Percentiles rank a stretch among this genome's conserved stretches.
phyloP scores from a whole-genome alignment of 2,888 invertebrate genomes.

The Hirudinaria manillensis region DNA sequence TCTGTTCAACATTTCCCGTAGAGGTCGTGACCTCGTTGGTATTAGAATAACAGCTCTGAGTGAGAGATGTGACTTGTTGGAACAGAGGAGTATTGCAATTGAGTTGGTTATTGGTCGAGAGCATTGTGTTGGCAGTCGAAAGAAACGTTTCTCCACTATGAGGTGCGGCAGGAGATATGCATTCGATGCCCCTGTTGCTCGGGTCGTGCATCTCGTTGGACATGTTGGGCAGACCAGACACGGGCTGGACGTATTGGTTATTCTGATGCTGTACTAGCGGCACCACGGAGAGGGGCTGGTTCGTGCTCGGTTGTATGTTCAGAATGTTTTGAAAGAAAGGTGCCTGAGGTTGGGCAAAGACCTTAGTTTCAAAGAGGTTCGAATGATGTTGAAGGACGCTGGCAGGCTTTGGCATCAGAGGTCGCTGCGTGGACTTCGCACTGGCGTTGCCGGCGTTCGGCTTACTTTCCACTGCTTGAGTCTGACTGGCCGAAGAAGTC shows the following conservation, averaged over 20 bases:
- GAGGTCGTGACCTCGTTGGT: neutral
- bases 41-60: neutral
- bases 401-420: conserved; percentile 40
- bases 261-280: neutral
- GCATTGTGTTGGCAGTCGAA: neutral
- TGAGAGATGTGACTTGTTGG: neutral
- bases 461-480: conserved; percentile 4
- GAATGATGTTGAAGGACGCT: neutral
- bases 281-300: neutral
- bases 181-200: neutral
- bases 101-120: neutral
- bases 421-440: conserved; percentile 35
- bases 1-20: neutral
- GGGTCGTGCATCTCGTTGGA: neutral
- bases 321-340: neutral
- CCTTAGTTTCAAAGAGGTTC: neutral
- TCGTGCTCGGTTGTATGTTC: neutral
- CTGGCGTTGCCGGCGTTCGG: neutral
- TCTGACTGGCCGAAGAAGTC: neutral
- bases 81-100: neutral
- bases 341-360: neutral
- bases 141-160: neutral
- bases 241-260: neutral
- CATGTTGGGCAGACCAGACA: neutral
- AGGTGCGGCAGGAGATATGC: neutral